phyloP scores from a whole-genome alignment of 2,113 vertebrate genomes.

The Tautogolabrus adspersus region DNA sequence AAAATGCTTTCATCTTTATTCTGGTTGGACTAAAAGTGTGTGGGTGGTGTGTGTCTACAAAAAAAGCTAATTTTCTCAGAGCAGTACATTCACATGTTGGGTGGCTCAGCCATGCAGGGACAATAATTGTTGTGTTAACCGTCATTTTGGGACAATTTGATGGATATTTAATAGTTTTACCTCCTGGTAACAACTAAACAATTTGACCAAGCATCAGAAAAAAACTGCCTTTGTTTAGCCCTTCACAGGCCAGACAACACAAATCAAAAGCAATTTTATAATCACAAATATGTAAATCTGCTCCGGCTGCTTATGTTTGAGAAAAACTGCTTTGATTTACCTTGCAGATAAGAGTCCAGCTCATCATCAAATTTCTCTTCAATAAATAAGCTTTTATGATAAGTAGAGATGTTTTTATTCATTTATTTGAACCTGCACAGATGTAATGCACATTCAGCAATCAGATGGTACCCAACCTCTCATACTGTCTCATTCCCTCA shows the following conservation, averaged over 20 bases:
- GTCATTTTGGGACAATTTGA: conserved; percentile 22
- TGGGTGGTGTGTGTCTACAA: conserved; percentile 44
- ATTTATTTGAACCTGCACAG: conserved; percentile 2
- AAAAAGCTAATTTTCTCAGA: conserved; percentile 20
- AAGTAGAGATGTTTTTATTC: conserved; percentile 20
- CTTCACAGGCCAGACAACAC: background rate
- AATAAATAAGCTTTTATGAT: conserved; percentile 28
- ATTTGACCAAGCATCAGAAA: background rate
- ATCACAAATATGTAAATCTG: background rate
- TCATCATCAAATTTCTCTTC: conserved; percentile 6
- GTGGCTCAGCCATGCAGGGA: background rate
- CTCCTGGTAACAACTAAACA: conserved; percentile 1
- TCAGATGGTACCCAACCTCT: conserved; percentile 24
- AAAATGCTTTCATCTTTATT: conserved; percentile 36
- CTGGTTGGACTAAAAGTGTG: conserved; percentile 26
- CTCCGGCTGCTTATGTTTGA: background rate
- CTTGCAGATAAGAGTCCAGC: background rate
- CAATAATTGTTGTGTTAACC: conserved; percentile 6
- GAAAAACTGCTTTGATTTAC: background rate
- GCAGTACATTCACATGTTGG: conserved; percentile 13
- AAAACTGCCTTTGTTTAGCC: background rate
- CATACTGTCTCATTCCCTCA: conserved; percentile 48
- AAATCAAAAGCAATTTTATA: conserved; percentile 3
- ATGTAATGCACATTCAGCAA: conserved; percentile 55
- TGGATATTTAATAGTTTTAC: conserved; percentile 5